A percentile compares a stretch with the other conserved stretches of the same genome.
phyloP scores from a whole-genome alignment of 2,888 invertebrate species.

The Tetrapedia diversipes region DNA sequence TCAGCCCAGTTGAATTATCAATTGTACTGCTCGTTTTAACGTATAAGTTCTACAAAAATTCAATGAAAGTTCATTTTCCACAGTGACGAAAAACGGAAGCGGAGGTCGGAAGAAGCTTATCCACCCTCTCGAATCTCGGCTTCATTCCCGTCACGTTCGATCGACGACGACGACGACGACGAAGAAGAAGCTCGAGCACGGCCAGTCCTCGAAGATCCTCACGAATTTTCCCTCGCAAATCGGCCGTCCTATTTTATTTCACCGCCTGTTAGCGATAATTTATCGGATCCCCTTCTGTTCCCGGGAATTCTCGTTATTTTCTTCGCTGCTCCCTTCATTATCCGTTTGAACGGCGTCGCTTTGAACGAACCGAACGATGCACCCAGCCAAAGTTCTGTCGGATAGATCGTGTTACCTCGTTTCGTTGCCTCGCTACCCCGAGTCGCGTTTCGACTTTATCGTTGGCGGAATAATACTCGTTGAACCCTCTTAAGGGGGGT shows the following conservation, averaged over 20 bases:
- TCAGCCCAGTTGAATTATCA: too few relatives aligned
- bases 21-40: too few relatives aligned
- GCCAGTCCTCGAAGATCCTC: conserved; percentile 4
- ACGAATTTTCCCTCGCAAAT: not conserved
- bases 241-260: conserved; percentile 20
- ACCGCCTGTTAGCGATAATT: conserved; percentile 3
- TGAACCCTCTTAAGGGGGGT: not conserved
- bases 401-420: conserved; percentile 22
- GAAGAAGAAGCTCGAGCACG: not conserved
- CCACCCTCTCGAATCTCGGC: not conserved
- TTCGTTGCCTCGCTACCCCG: conserved; percentile 2
- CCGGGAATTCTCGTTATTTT: conserved; percentile 16
- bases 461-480: not conserved
- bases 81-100: not conserved
- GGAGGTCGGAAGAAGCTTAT: conserved; percentile 12
- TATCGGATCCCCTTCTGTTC: not conserved
- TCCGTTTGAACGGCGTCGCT: conserved; percentile 2
- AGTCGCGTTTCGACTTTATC: conserved; percentile 12
- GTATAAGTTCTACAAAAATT: too few relatives aligned
- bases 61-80: not conserved
- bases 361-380: not conserved
- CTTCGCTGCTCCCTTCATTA: conserved; percentile 23
- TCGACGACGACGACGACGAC: conserved; percentile 4
- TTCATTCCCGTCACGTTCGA: conserved; percentile 21
- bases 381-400: conserved; percentile 12